These are phyloP conservation scores for Bombus waltoni DNA, from an alignment of 1,140 invertebrate genomes.

Conservation along the genomic window DNA sequence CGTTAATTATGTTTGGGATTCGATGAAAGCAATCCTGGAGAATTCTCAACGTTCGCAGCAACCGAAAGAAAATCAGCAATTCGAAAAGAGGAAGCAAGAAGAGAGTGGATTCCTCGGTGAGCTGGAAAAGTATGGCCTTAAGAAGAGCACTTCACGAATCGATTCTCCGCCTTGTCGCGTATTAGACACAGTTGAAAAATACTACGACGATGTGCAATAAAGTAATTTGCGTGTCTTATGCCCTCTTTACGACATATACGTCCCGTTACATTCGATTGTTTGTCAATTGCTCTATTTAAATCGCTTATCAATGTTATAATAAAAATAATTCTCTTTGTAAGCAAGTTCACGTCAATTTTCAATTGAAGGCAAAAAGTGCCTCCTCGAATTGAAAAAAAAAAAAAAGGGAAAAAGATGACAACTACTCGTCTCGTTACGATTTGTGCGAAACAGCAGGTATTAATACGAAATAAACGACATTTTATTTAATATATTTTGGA, in stretches of 20 bases:
- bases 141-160: slow-evolving; percentile 13
- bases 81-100: slow-evolving; percentile 25
- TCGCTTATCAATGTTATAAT: neutral
- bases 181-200: slow-evolving; percentile 49
- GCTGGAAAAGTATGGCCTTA: neutral
- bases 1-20: slow-evolving; percentile 38
- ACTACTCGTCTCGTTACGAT: neutral
- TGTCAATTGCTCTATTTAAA: neutral
- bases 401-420: no score
- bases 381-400: no score
- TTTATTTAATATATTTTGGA: neutral
- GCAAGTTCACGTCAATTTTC: neutral
- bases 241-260: neutral
- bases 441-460: neutral
- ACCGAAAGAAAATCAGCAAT: slow-evolving; percentile 1
- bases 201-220: slow-evolving; percentile 64
- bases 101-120: slow-evolving; percentile 27
- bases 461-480: neutral
- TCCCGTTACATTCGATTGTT: neutral
- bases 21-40: slow-evolving; percentile 51
- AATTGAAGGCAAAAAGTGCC: no score
- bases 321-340: no score
- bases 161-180: slow-evolving; percentile 13
- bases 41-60: slow-evolving; percentile 38
- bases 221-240: neutral